Conservation (phyloP, 2,113 vertebrate genomes). For the Anseranas semipalmata region DNA sequence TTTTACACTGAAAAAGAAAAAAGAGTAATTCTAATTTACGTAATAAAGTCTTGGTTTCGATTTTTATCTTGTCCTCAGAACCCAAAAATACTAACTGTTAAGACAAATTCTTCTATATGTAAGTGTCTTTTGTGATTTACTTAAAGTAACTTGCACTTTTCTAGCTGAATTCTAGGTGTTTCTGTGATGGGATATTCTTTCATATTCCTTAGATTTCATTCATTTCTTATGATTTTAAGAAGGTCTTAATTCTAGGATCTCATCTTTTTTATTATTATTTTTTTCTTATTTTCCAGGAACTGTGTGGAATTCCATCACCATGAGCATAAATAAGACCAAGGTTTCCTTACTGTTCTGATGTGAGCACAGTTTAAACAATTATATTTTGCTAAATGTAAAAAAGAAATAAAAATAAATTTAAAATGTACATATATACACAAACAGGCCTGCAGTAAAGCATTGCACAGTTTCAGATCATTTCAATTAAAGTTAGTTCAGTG, state of each 20-base stretch:
- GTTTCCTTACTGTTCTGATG: background rate
- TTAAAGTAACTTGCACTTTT: background rate
- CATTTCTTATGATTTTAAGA: background rate
- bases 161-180: background rate
- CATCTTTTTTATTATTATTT: background rate
- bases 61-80: background rate
- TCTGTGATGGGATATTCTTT: background rate
- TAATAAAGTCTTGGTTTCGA: background rate
- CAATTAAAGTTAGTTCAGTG: conserved; percentile 38
- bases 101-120: background rate
- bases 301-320: background rate
- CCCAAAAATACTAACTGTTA: background rate
- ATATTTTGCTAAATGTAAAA: background rate
- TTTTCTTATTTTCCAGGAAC: background rate
- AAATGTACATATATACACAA: background rate
- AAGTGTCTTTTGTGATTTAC: background rate
- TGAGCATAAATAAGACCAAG: background rate
- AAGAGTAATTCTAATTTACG: background rate
- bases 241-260: background rate
- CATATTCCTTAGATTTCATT: background rate
- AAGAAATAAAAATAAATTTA: too few species aligned
- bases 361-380: background rate
- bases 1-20: background rate
- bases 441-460: background rate
- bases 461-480: background rate